phyloP scores from a whole-genome alignment of 92 coral and sea anemone species.

The Palythoa heliodiscus region DNA sequence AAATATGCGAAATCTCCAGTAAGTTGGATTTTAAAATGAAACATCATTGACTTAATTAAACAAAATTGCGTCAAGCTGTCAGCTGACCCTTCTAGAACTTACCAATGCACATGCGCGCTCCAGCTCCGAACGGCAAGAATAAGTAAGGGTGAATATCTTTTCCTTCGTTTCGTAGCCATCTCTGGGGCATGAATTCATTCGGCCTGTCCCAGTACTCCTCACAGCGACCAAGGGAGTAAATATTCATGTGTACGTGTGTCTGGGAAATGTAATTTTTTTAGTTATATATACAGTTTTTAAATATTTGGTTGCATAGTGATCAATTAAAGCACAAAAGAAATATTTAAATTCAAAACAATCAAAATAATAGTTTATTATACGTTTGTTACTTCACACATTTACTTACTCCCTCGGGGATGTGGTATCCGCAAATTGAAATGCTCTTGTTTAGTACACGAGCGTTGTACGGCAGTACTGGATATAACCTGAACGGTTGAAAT shows the following conservation, averaged over 20 bases:
- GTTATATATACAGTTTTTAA: not conserved
- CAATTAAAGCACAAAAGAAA: too few relatives aligned
- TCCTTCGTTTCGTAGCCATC: conserved; percentile 38
- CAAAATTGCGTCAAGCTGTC: not conserved
- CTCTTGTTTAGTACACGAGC: conserved; percentile 8
- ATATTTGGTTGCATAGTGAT: not conserved
- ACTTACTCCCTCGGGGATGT: conserved; percentile 22
- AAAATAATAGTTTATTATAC: too few relatives aligned
- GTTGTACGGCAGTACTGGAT: conserved; percentile 33
- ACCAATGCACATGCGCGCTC: conserved; percentile 66
- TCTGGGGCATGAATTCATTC: conserved; percentile 43
- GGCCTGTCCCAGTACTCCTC: conserved; percentile 54
- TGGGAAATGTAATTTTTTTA: not conserved
- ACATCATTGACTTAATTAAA: too few relatives aligned
- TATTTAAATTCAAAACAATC: not conserved
- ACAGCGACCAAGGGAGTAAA: conserved; percentile 35
- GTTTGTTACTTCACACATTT: not conserved
- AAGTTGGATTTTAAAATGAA: not conserved
- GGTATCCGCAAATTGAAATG: conserved; percentile 30
- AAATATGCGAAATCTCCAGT: too few relatives aligned
- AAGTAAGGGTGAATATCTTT: conserved; percentile 45
- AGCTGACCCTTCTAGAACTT: not conserved
- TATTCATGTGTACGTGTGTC: conserved; percentile 30
- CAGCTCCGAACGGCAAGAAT: conserved; percentile 53
- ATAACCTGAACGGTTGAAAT: not conserved